phyloP scores from a whole-genome alignment of 2,113 vertebrate species.

The Chinchilla lanigera region DNA sequence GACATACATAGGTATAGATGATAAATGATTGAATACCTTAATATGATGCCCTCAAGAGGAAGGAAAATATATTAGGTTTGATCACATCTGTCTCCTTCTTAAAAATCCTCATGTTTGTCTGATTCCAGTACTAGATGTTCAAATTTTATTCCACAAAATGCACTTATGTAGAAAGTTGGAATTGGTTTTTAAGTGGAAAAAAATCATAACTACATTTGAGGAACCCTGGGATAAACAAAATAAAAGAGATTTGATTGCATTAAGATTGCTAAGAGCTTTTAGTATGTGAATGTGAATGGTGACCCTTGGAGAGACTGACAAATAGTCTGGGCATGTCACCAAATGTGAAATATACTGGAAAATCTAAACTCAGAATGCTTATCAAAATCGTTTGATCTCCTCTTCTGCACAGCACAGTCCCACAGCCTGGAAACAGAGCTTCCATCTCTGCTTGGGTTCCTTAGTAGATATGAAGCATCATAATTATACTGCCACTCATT shows the following conservation, averaged over 20 bases:
- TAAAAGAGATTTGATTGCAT: not conserved
- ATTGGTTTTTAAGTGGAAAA: not conserved
- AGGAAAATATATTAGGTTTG: constrained; percentile 1
- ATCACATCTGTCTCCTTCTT: not conserved
- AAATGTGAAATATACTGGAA: not conserved
- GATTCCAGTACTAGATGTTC: not conserved
- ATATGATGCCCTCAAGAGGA: not conserved
- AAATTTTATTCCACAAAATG: not conserved
- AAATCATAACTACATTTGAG: not conserved
- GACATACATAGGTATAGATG: not conserved
- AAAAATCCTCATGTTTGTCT: not conserved
- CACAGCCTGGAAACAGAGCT: not conserved
- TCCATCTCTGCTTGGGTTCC: not conserved
- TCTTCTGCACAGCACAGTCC: not conserved
- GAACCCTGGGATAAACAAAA: not conserved
- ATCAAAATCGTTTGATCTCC: not conserved
- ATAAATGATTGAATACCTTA: constrained; percentile 19
- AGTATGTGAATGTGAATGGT: not conserved
- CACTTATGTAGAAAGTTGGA: not conserved
- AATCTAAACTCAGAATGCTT: not conserved
- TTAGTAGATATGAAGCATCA: not conserved
- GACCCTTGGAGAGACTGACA: not conserved
- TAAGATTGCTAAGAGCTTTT: not conserved
- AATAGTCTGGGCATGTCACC: not conserved
- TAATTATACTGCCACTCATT: not conserved